Percentiles rank a stretch among this genome's conserved stretches.
Evolutionary conservation across 30 jellyfish, hydroid and myxozoan genomes (phyloP).

Genomic region (Pelagia noctiluca): DNA sequence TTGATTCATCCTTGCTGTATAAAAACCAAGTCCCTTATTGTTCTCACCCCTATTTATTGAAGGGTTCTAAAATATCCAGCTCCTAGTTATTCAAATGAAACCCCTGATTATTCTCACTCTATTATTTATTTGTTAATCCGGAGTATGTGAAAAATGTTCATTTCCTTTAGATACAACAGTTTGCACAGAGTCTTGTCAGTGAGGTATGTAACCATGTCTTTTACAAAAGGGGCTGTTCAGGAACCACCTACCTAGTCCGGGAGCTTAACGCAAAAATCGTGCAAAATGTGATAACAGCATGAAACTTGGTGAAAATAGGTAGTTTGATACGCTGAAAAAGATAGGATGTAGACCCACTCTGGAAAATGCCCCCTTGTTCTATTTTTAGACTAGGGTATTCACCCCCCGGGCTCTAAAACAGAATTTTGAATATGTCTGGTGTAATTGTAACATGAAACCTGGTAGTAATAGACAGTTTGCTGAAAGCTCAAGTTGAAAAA

Average conservation of each 20-base stretch:
- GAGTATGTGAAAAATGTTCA: neutral
- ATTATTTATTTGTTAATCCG: too few relatives aligned
- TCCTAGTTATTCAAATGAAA: neutral
- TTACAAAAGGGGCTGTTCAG: neutral
- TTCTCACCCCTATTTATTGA: neutral
- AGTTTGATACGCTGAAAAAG: neutral
- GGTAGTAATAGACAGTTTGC: too few relatives aligned
- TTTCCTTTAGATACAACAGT: slow-evolving; percentile 63
- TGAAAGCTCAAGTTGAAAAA: too few relatives aligned
- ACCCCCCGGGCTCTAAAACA: too few relatives aligned
- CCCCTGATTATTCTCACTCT: too few relatives aligned
- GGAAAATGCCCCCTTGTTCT: neutral
- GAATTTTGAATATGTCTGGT: too few relatives aligned
- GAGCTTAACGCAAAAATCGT: neutral
- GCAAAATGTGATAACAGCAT: neutral
- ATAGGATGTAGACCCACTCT: neutral
- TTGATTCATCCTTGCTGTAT: neutral
- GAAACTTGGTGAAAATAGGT: neutral
- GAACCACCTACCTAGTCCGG: neutral
- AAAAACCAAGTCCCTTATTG: neutral
- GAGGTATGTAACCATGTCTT: slow-evolving; percentile 50
- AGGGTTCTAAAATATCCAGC: neutral
- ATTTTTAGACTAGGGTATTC: too few relatives aligned
- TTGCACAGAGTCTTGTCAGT: slow-evolving; percentile 61
- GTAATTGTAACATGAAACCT: too few relatives aligned